phyloP scores from a whole-genome alignment of 2,888 invertebrate genomes.

The Drosophila suboccidentalis region DNA sequence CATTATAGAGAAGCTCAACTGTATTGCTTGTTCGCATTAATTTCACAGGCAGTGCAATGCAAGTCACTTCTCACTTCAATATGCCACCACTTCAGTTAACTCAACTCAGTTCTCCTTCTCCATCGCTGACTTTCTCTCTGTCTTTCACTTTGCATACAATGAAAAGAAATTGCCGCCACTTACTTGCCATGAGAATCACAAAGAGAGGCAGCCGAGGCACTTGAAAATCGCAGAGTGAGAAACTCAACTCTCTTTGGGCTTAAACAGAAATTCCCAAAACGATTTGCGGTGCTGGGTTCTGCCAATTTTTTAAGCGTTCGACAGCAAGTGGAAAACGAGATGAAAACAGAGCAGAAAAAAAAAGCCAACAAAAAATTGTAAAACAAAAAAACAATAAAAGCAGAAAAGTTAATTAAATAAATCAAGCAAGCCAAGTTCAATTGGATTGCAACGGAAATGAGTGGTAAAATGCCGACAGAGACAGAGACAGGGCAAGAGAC shows the following conservation, averaged over 20 bases:
- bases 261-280: conserved; percentile 31
- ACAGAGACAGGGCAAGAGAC: conserved; percentile 1
- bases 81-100: conserved; percentile 25
- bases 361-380: background rate
- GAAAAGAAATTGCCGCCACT: conserved; percentile 59
- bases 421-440: conserved; percentile 79
- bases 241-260: conserved; percentile 20
- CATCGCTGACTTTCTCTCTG: background rate
- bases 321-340: conserved; percentile 18
- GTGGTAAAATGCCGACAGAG: conserved; percentile 68
- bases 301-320: conserved; percentile 56
- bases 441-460: conserved; percentile 80
- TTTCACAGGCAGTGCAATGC: conserved; percentile 27
- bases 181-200: conserved; percentile 60
- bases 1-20: conserved; percentile 2
- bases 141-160: conserved; percentile 32
- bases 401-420: conserved; percentile 78
- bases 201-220: conserved; percentile 37
- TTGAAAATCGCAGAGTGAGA: conserved; percentile 19
- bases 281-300: conserved; percentile 39
- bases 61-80: conserved; percentile 39
- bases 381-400: conserved; percentile 16
- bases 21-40: conserved; percentile 49
- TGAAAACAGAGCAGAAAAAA: conserved; percentile 4
- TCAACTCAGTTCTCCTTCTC: background rate